Conservation (phyloP, 2,888 invertebrate genomes). For the Muschampia plurimacula region DNA sequence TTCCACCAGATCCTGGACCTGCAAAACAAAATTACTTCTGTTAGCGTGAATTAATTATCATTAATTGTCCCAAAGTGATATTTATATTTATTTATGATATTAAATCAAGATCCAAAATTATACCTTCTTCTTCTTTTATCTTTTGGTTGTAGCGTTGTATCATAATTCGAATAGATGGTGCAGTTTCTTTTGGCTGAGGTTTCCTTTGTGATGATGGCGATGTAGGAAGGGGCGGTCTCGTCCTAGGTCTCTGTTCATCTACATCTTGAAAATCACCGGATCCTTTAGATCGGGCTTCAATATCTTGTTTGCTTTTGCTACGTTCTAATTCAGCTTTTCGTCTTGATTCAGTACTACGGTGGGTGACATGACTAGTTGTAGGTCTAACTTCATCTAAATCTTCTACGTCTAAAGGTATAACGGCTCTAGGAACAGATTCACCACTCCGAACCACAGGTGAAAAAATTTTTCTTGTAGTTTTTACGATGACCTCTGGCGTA, state of each 20-base stretch:
- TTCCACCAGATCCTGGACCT: conserved; percentile 73
- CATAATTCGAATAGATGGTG: conserved; percentile 90
- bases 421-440: conserved; percentile 81
- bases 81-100: background rate
- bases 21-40: conserved; percentile 3
- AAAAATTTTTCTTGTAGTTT: conserved; percentile 92
- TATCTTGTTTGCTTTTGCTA: conserved; percentile 55
- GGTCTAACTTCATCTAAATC: conserved; percentile 74
- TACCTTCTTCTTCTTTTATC: conserved; percentile 81
- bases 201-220: conserved; percentile 87
- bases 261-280: conserved; percentile 70
- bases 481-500: conserved; percentile 90
- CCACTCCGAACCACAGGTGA: conserved; percentile 88
- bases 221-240: conserved; percentile 85
- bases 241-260: conserved; percentile 68
- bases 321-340: conserved; percentile 54
- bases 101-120: background rate
- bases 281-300: conserved; percentile 60
- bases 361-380: conserved; percentile 48
- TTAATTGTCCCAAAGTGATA: too few relatives aligned
- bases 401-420: conserved; percentile 76
- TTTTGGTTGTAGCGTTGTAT: conserved; percentile 89
- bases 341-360: conserved; percentile 49
- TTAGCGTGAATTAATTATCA: background rate
- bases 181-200: conserved; percentile 86